Conservation (phyloP, 2,797 vertebrate species). For the Vireo griseus region DNA sequence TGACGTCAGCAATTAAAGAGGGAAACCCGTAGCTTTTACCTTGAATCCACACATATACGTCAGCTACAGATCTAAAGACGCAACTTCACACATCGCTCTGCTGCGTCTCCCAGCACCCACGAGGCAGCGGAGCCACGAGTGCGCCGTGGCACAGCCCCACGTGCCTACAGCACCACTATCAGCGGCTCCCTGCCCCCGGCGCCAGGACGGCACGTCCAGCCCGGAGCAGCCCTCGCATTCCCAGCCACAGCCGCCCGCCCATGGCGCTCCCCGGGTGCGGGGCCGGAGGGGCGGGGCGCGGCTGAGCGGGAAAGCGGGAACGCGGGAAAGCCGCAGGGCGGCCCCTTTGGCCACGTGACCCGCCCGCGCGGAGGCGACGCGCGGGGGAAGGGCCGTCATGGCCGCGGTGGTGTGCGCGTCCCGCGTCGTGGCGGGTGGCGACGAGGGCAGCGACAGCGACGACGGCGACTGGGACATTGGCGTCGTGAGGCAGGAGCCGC, state of each 20-base stretch:
- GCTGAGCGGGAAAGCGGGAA: background rate
- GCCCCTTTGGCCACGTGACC: background rate
- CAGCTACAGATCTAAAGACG: fast-evolving
- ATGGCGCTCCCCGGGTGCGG: background rate
- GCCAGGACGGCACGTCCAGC: fast-evolving
- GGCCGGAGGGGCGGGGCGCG: background rate
- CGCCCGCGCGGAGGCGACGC: fast-evolving
- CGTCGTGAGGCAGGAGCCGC: background rate
- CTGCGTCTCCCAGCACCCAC: fast-evolving
- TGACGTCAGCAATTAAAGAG: fast-evolving
- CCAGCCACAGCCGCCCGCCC: background rate
- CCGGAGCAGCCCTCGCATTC: fast-evolving
- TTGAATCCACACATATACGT: fast-evolving
- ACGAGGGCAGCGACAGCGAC: background rate
- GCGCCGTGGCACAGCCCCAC: fast-evolving
- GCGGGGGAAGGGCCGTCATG: fast-evolving
- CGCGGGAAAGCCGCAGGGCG: background rate
- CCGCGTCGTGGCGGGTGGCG: background rate
- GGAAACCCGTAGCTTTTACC: fast-evolving
- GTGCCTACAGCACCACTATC: fast-evolving
- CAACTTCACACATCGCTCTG: fast-evolving
- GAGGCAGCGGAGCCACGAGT: fast-evolving
- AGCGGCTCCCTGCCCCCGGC: fast-evolving
- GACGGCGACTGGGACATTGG: background rate
- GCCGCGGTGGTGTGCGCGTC: fast-evolving